phyloP scores from a whole-genome alignment of 2,888 invertebrate genomes.

The Eupeodes latifasciatus region DNA sequence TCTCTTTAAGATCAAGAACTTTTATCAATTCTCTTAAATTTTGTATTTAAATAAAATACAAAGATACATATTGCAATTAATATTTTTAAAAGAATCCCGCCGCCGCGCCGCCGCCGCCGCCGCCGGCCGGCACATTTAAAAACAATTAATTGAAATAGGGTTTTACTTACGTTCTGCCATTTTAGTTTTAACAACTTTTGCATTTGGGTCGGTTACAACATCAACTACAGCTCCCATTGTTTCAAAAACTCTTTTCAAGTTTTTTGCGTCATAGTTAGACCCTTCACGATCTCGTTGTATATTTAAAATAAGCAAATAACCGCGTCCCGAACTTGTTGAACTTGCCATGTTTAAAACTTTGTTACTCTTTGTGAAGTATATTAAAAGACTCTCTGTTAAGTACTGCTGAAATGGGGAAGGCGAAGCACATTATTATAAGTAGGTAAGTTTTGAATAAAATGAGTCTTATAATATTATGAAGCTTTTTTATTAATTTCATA shows the following conservation, averaged over 20 bases:
- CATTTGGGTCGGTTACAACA: not conserved
- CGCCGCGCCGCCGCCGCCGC: too few relatives aligned
- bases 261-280: not conserved
- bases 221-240: conserved; percentile 5
- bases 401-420: not conserved
- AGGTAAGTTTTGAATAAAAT: not conserved
- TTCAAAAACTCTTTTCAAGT: not conserved
- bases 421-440: too few relatives aligned
- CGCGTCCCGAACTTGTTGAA: not conserved
- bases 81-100: too few relatives aligned
- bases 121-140: too few relatives aligned
- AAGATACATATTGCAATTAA: too few relatives aligned
- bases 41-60: too few relatives aligned
- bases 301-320: conserved; percentile 15
- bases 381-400: not conserved
- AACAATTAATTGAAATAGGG: too few relatives aligned
- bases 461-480: not conserved
- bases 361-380: not conserved
- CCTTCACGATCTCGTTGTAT: not conserved
- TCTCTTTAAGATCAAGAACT: too few relatives aligned
- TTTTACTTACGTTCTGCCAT: conserved; percentile 26
- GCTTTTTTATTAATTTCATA: too few relatives aligned
- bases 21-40: too few relatives aligned
- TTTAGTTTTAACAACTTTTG: conserved; percentile 6
- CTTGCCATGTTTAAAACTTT: not conserved